A percentile compares a stretch with the other conserved stretches of the same genome.
Evolutionary conservation across 2,797 vertebrate species (phyloP).

Genomic region (Ciconia nigra): DNA sequence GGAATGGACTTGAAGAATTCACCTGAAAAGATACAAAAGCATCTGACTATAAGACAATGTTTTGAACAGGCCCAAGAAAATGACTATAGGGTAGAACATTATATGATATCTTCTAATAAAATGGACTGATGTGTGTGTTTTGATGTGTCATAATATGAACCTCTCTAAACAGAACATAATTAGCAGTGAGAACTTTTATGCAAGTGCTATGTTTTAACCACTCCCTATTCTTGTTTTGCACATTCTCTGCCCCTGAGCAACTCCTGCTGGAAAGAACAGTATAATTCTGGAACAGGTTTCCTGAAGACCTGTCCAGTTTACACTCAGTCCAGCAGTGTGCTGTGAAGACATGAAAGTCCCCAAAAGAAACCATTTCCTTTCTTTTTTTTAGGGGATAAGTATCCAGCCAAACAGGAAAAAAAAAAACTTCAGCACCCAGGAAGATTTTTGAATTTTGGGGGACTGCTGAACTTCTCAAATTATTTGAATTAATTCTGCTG

Average conservation of each 20-base stretch:
- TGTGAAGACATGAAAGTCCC: not conserved
- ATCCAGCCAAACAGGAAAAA: not conserved
- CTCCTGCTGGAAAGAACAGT: not conserved
- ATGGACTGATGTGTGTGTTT: not conserved
- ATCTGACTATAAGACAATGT: not conserved
- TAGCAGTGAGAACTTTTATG: not conserved
- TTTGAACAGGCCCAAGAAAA: not conserved
- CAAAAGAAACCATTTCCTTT: not conserved
- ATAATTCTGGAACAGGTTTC: not conserved
- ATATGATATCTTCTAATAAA: not conserved
- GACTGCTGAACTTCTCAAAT: not conserved
- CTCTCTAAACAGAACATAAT: not conserved
- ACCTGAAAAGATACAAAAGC: conserved; percentile 71
- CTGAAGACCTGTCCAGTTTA: not conserved
- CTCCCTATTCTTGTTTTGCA: conserved; percentile 49
- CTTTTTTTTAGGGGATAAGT: not conserved
- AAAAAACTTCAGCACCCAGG: not conserved
- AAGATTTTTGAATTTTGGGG: not conserved
- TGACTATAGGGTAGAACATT: not conserved
- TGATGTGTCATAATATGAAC: not conserved
- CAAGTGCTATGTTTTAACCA: not conserved
- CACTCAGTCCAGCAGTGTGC: not conserved
- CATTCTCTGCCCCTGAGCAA: conserved; percentile 21
- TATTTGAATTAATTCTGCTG: not conserved
- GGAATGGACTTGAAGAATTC: conserved; percentile 89